These are phyloP conservation scores for Amiota minor DNA, from an alignment of 2,888 invertebrate genomes.

Conservation along the genomic window DNA sequence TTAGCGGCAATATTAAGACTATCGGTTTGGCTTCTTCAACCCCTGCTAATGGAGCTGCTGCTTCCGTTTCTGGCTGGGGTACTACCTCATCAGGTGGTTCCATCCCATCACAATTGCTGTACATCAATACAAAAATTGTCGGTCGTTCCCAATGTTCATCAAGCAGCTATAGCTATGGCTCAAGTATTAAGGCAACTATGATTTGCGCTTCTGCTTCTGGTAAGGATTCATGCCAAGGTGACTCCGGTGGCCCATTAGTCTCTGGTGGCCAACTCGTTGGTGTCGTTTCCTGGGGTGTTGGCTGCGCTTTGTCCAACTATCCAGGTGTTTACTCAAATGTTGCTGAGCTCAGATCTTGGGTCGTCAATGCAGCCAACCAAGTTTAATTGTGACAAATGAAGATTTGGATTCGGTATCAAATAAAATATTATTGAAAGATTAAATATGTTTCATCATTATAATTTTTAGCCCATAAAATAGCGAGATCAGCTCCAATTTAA, in stretches of 20 bases:
- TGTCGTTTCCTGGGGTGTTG: conserved; percentile 66
- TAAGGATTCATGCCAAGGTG: conserved; percentile 66
- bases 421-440: background rate
- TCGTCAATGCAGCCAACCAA: conserved; percentile 37
- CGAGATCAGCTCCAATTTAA: background rate
- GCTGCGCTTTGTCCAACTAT: conserved; percentile 56
- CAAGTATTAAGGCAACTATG: conserved; percentile 51
- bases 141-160: conserved; percentile 71
- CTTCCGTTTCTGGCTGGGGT: conserved; percentile 55
- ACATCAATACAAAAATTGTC: conserved; percentile 72
- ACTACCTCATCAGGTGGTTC: conserved; percentile 53
- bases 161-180: conserved; percentile 71
- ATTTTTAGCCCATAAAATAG: too few species aligned
- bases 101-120: conserved; percentile 69
- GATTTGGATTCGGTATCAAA: background rate
- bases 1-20: conserved; percentile 68
- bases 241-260: conserved; percentile 69
- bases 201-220: conserved; percentile 55
- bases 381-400: conserved; percentile 26
- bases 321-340: conserved; percentile 67
- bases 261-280: conserved; percentile 56
- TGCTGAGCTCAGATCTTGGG: conserved; percentile 52
- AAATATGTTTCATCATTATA: too few species aligned
- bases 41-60: conserved; percentile 46
- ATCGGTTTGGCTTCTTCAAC: conserved; percentile 70